Percentiles rank a stretch among this genome's conserved stretches.
Evolutionary conservation across 1,140 invertebrate species (phyloP).

Genomic region (Archegozetes longisetosus): DNA sequence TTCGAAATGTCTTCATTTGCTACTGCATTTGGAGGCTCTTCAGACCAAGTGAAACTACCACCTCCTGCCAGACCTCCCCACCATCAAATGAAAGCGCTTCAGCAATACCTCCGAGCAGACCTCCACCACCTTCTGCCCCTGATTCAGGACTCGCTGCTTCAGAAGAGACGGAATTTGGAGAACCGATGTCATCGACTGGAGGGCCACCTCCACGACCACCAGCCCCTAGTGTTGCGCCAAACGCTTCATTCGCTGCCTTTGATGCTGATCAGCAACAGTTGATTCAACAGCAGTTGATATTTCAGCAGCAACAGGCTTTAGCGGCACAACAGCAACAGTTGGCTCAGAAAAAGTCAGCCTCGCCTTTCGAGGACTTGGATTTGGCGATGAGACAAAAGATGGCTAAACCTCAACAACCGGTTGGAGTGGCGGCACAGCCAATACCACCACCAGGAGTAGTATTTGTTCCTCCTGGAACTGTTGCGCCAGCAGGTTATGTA

Average conservation of each 20-base stretch:
- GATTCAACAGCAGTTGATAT: not conserved
- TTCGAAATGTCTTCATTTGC: not conserved
- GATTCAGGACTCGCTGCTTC: not conserved
- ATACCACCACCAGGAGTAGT: not conserved
- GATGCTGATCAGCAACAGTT: not conserved
- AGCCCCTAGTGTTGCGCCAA: not conserved
- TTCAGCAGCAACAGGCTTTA: conserved; percentile 14
- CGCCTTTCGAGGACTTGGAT: conserved; percentile 50
- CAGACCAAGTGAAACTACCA: conserved; percentile 3
- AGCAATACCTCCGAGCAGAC: not conserved
- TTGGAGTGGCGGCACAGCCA: conserved; percentile 10
- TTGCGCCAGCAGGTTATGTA: not conserved
- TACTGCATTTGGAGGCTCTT: conserved; percentile 7
- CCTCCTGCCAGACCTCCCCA: conserved; percentile 3
- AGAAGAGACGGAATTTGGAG: not conserved
- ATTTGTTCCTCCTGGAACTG: not conserved
- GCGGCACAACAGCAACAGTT: conserved; percentile 14
- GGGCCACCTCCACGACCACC: not conserved
- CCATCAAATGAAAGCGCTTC: not conserved
- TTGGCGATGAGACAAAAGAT: conserved; percentile 46
- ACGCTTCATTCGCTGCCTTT: not conserved
- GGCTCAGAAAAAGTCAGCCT: not conserved
- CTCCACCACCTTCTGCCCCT: not conserved
- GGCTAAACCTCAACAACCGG: conserved; percentile 8
- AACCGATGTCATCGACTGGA: not conserved